Evolutionary conservation across 2,888 invertebrate species (phyloP).

Genomic region (Tinea pellionella): DNA sequence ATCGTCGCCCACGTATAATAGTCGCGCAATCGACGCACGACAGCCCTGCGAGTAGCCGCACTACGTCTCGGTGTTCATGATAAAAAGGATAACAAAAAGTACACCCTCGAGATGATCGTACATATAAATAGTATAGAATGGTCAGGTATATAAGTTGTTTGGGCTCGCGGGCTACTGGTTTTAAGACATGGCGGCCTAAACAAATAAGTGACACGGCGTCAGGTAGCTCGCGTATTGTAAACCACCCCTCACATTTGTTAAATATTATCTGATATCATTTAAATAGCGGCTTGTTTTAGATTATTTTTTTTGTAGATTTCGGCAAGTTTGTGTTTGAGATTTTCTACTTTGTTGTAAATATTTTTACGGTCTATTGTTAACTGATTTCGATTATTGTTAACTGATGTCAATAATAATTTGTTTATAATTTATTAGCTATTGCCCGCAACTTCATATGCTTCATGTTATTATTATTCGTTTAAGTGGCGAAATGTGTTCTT

Average conservation of each 20-base stretch:
- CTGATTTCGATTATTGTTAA: slow-evolving; percentile 1
- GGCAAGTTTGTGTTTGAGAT: slow-evolving; percentile 14
- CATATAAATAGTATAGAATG: slow-evolving; percentile 32
- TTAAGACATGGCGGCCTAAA: slow-evolving; percentile 59
- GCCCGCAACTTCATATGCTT: too few relatives aligned
- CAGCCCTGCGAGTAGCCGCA: slow-evolving; percentile 46
- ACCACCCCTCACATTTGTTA: slow-evolving; percentile 53
- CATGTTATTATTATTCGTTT: too few relatives aligned
- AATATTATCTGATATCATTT: slow-evolving; percentile 61
- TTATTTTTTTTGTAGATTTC: slow-evolving; percentile 21
- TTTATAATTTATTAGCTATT: not conserved
- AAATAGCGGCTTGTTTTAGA: slow-evolving; percentile 30
- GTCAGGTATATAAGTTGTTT: slow-evolving; percentile 27
- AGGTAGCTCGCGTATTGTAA: slow-evolving; percentile 52
- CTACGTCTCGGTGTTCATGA: slow-evolving; percentile 49
- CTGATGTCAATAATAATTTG: not conserved
- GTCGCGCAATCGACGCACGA: not conserved
- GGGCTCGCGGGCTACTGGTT: slow-evolving; percentile 60
- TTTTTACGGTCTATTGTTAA: not conserved
- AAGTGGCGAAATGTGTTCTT: too few relatives aligned
- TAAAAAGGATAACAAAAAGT: slow-evolving; percentile 59
- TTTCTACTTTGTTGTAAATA: slow-evolving; percentile 4
- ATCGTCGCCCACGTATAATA: not conserved
- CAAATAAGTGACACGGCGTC: slow-evolving; percentile 60
- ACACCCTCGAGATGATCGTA: slow-evolving; percentile 33